Evolutionary conservation across 2,888 invertebrate genomes (phyloP), one percentile per base, ranked within the genome.

Genomic region (Alloscopus bannaensis): DNA sequence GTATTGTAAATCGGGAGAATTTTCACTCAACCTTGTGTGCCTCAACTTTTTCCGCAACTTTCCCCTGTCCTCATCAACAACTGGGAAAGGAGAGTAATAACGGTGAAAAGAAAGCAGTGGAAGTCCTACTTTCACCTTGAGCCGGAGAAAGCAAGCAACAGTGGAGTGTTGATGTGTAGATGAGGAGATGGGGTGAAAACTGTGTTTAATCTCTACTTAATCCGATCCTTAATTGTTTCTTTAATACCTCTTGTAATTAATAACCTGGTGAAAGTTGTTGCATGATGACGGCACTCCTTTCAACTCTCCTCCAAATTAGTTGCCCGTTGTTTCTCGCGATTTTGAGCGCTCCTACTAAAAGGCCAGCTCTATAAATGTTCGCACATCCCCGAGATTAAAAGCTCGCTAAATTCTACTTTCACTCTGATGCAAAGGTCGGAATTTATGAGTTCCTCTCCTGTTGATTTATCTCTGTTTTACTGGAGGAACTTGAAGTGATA

Each of bases 171-270:
- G 73, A 73, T 65, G 65, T 77, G 64, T 57, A 57, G 77, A 70
- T 70, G n/a, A 60, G 62, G 71, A 62, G 47, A 47, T 22, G 47
- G 52, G 40, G 26, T 55, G 55, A 24, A 73, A 73, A 68, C 68
- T 57, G 64, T 69, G 64, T 77, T 77, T 77, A 77, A 77, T 77
- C 77, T 77, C 59, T 45, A 70, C 70, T 77, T 77, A 70, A 77
- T 77, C 77, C 77, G 55, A 77, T 70, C 77, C 70, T 77, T 77
- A 77, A 77, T 77, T 77, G 77, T 77, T 77, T 77, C 77, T 70
- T 77, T 77, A 70, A 77, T 77, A 65, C 77, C 64, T 57, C 45
- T 18, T 57, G 70, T 77, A 77, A 77, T 77, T 77, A 77, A 70
- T 70, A 77, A 65, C 77, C 55, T 65, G 65, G 31, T 65, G 64